Conservation (phyloP, 2,888 invertebrate species). For the Eulithis prunata region DNA sequence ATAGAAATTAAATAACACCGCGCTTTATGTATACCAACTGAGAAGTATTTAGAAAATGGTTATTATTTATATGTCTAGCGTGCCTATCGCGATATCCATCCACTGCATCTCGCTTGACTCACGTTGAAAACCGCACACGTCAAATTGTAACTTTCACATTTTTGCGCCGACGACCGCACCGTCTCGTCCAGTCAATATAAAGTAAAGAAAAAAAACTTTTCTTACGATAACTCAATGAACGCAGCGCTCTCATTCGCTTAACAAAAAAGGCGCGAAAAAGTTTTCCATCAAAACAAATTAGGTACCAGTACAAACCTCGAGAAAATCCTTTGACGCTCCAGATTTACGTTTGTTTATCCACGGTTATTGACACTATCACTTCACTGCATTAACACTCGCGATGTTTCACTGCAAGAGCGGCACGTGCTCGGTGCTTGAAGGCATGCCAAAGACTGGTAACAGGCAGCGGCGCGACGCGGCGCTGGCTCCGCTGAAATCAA, state of each 20-base stretch:
- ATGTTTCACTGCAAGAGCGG: constrained; percentile 47
- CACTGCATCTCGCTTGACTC: constrained; percentile 29
- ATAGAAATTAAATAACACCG: too few relatives aligned
- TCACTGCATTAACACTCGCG: constrained; percentile 60
- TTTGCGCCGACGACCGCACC: constrained; percentile 46
- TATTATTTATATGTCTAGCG: constrained; percentile 19
- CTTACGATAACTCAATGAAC: constrained; percentile 43
- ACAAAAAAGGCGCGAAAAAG: constrained; percentile 48
- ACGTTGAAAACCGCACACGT: constrained; percentile 42
- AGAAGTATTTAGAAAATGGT: constrained; percentile 5
- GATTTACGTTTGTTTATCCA: constrained; percentile 68
- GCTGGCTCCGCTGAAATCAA: constrained; percentile 67
- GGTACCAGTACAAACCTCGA: constrained; percentile 60
- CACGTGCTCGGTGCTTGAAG: constrained; percentile 40
- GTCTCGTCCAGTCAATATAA: constrained; percentile 26
- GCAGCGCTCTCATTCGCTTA: constrained; percentile 49
- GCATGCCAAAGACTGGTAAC: constrained; percentile 60
- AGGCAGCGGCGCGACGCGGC: constrained; percentile 43
- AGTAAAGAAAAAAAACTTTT: constrained; percentile 31
- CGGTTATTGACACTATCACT: constrained; percentile 55
- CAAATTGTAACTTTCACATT: constrained; percentile 67
- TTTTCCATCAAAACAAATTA: constrained; percentile 1
- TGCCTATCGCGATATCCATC: constrained; percentile 37
- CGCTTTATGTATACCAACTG: neutral
- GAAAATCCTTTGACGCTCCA: constrained; percentile 67